Evolutionary conservation across 2,113 vertebrate species (phyloP), one percentile per base, ranked within the genome.

Genomic region (Picathartes gymnocephalus): DNA sequence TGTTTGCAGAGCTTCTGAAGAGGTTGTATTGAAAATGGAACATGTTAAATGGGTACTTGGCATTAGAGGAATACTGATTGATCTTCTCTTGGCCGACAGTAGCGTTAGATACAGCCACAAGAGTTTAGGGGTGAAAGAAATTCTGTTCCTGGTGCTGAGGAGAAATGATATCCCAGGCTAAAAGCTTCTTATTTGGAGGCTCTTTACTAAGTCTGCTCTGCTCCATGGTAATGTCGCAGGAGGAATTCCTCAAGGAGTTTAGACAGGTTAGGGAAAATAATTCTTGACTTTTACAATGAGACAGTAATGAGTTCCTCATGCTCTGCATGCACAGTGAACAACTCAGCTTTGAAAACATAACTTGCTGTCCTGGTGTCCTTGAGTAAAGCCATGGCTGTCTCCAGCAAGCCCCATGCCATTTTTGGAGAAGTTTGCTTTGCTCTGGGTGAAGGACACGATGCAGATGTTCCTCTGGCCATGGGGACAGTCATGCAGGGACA

Each of bases 1-100:
- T n/a, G n/a, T 61, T 64, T 92, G 81, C 40, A 87, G 68, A 65
- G 30, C 30, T 92, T 64, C 51, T 60, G 61, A 68, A 81, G 68
- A 45, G 15, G 35, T 23, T 35, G 2, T 20, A 20, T 37, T 78
- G 51, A 39, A 84, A 86, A 92, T 24, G 13, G 9, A 11, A 2
- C 6, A 15, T 10, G 15, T 60, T 50, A 71, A 70, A 71, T 18
- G 9, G 22, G 30, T 23, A 23, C 30, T 31, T 20, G 7, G 53
- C 61, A 64, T 51, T 44, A 40, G 53, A 79, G 40, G 33, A 73
- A 62, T 6, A n/a, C 60, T 45, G 47, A 65, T n/a, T 51, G 27
- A 25, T 42, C 69, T 88, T 30, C 50, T 48, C 60, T 64, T 35
- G 31, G 22, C 31, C 1, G 0, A 56, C 7, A 12, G 17, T 6